Conservation (phyloP, 64 coral and sea anemone species). For the Montipora foliosa region DNA sequence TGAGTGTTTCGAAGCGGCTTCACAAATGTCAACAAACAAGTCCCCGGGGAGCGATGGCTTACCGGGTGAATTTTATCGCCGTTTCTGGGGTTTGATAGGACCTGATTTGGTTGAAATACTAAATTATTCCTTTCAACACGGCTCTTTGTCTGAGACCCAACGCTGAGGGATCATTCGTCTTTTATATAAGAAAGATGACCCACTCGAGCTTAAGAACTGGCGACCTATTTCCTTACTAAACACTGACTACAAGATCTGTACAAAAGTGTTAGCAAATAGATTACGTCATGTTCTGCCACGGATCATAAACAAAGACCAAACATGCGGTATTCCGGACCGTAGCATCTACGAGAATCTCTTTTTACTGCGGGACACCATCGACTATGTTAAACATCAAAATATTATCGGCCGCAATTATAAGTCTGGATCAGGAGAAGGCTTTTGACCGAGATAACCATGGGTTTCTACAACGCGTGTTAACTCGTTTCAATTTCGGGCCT, state of each 20-base stretch:
- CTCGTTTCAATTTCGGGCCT: slow-evolving; percentile 12
- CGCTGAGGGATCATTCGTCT: background rate
- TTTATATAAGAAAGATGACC: slow-evolving; percentile 16
- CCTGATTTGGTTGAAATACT: background rate
- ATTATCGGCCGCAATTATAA: slow-evolving; percentile 9
- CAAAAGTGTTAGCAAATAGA: slow-evolving; percentile 6
- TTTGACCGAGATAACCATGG: slow-evolving; percentile 3
- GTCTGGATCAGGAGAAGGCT: slow-evolving; percentile 31
- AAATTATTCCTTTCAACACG: background rate
- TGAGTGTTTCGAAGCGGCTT: background rate
- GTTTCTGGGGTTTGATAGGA: slow-evolving; percentile 21
- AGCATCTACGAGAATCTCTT: slow-evolving; percentile 28
- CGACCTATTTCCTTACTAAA: slow-evolving; percentile 6
- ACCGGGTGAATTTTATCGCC: background rate
- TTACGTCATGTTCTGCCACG: background rate
- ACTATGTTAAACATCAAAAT: background rate
- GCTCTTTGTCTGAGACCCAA: background rate
- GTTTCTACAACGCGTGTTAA: slow-evolving; percentile 6
- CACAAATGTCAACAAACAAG: background rate
- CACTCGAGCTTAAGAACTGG: slow-evolving; percentile 20
- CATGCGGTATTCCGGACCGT: slow-evolving; percentile 30
- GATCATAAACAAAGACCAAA: slow-evolving; percentile 28
- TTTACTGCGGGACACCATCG: background rate
- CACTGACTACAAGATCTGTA: slow-evolving; percentile 22
- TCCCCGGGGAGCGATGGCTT: background rate